Evolutionary conservation across 2,888 invertebrate species (phyloP).

Genomic region (Nephrotoma appendiculata): DNA sequence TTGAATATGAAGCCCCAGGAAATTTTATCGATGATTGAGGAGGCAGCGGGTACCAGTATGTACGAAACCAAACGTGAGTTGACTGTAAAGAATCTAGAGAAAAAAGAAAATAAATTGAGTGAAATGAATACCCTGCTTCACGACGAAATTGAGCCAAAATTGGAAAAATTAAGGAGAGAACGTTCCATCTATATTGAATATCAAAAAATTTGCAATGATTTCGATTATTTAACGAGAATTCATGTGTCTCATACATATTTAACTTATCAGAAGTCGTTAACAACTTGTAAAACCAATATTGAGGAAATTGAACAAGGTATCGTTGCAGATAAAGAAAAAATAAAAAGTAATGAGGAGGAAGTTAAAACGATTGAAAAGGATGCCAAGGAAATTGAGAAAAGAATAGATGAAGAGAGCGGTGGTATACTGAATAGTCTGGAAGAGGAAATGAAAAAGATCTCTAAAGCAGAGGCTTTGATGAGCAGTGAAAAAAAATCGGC

Average conservation of each 20-base stretch:
- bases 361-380: constrained; percentile 39
- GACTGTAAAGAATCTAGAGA: constrained; percentile 75
- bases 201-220: constrained; percentile 69
- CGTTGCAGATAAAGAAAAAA: constrained; percentile 40
- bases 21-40: constrained; percentile 95
- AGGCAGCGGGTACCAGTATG: constrained; percentile 94
- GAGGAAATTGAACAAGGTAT: constrained; percentile 39
- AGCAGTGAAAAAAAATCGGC: constrained; percentile 47
- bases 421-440: constrained; percentile 49
- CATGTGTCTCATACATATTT: constrained; percentile 34
- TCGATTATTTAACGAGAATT: constrained; percentile 65
- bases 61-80: constrained; percentile 87
- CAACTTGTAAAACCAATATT: neutral
- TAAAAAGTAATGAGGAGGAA: constrained; percentile 39
- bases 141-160: constrained; percentile 83
- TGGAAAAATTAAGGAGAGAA: constrained; percentile 75
- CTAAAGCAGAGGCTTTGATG: constrained; percentile 51
- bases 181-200: constrained; percentile 73
- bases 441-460: constrained; percentile 42
- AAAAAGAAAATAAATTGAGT: constrained; percentile 78
- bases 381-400: constrained; percentile 45
- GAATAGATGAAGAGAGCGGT: constrained; percentile 52
- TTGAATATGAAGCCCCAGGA: constrained; percentile 97
- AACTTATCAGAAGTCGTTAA: constrained; percentile 29
- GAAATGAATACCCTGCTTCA: constrained; percentile 68